phyloP scores from a whole-genome alignment of 2,113 vertebrate genomes.

The Vireo altiloquus region DNA sequence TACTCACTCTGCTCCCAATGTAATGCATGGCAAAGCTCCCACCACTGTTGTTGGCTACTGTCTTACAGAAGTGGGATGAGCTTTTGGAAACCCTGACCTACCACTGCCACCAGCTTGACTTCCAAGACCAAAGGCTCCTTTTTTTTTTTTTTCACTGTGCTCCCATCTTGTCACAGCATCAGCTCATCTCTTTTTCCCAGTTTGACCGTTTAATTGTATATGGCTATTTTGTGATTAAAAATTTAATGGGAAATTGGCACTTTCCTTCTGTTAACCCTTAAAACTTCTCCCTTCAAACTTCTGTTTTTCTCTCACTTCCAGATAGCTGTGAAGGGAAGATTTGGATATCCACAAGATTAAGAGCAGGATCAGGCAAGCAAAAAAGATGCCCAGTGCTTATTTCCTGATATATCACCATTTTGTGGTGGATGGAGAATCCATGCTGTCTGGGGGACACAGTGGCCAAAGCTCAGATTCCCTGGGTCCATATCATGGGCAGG shows the following conservation, averaged over 20 bases:
- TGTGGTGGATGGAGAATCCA: background rate
- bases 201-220: background rate
- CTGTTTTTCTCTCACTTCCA: background rate
- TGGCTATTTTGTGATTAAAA: background rate
- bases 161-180: background rate
- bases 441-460: background rate
- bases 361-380: background rate
- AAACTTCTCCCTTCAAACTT: background rate
- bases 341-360: background rate
- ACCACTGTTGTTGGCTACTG: background rate
- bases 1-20: background rate
- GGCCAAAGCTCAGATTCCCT: background rate
- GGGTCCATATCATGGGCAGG: accelerated
- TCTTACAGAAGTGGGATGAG: background rate
- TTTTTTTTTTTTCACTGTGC: background rate
- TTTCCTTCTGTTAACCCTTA: background rate
- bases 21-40: background rate
- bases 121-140: background rate
- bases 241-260: background rate
- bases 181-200: background rate
- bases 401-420: background rate
- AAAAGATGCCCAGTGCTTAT: background rate
- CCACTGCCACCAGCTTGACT: background rate
- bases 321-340: background rate
- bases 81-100: background rate